Evolutionary conservation across 2,888 invertebrate species (phyloP).

Genomic region (Orthonychiurus folsomi): DNA sequence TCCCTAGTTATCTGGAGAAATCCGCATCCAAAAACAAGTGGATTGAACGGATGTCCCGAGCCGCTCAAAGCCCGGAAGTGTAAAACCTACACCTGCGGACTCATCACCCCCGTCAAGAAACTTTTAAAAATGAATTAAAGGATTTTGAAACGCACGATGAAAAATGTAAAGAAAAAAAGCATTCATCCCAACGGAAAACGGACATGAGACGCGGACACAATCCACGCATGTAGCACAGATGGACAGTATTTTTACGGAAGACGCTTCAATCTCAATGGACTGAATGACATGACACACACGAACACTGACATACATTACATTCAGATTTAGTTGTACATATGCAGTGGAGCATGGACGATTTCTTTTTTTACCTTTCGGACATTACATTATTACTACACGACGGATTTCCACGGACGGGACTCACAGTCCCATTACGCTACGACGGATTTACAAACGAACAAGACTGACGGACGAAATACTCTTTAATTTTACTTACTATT

Average conservation of each 20-base stretch:
- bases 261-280: background rate
- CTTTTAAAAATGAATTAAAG: background rate
- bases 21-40: constrained; percentile 6
- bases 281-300: background rate
- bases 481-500: background rate
- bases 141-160: background rate
- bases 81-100: constrained; percentile 6
- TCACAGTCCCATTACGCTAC: no score
- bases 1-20: constrained; percentile 8
- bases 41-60: constrained; percentile 8
- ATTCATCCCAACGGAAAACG: no score
- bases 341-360: background rate
- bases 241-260: background rate
- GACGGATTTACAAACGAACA: background rate
- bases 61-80: constrained; percentile 6
- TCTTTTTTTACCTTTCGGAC: no score
- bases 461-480: background rate
- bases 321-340: background rate
- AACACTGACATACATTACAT: background rate
- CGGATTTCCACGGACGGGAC: background rate
- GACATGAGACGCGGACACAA: no score
- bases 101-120: background rate
- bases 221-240: no score
- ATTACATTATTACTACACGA: no score
- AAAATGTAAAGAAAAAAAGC: no score